These are phyloP conservation scores for Macaca mulatta DNA, from an alignment of 2,113 vertebrate genomes.

Conservation along the genomic window DNA sequence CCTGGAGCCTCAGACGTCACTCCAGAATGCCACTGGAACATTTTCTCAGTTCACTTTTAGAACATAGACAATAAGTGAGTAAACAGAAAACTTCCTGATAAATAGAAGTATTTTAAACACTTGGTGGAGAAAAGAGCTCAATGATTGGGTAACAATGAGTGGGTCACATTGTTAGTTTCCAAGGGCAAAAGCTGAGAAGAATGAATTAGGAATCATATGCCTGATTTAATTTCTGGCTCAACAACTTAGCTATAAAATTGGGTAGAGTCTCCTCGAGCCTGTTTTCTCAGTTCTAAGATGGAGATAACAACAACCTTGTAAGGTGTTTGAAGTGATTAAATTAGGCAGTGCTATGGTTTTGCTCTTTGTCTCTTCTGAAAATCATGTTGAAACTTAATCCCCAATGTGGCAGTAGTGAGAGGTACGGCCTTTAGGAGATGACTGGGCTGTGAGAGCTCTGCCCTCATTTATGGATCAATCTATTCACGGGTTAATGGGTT, in stretches of 20 bases:
- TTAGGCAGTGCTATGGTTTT: not conserved
- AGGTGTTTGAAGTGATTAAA: not conserved
- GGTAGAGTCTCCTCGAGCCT: not conserved
- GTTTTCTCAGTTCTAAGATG: not conserved
- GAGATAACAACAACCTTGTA: not conserved
- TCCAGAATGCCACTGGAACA: not conserved
- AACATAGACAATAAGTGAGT: not conserved
- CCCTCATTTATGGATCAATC: not conserved
- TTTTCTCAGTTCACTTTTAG: not conserved
- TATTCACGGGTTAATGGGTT: not conserved
- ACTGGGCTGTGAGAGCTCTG: not conserved
- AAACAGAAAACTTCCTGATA: not conserved
- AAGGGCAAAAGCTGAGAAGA: not conserved
- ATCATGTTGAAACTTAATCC: not conserved
- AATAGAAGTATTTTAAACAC: not conserved
- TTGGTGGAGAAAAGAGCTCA: not conserved
- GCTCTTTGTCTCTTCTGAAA: not conserved
- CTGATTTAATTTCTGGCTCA: not conserved
- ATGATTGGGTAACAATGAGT: not conserved
- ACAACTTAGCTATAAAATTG: not conserved
- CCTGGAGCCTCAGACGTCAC: not conserved
- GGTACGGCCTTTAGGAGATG: not conserved
- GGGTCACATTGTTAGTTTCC: not conserved
- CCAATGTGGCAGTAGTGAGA: not conserved
- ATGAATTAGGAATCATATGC: not conserved